Conservation (phyloP, 2,797 vertebrate species). For the Cyclura pinguis region DNA sequence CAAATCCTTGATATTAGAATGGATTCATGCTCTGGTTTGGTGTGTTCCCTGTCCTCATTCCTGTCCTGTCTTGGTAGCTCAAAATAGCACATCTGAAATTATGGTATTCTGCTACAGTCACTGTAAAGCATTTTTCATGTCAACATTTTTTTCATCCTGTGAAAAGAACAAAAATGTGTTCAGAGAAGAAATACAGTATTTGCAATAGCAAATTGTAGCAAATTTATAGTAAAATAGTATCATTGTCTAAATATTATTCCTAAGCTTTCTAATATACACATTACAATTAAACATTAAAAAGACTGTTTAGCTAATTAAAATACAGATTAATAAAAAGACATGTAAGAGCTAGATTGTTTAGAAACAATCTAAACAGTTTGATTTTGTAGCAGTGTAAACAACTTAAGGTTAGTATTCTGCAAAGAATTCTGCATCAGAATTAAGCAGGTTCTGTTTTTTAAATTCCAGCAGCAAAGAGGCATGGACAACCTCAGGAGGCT, state of each 20-base stretch:
- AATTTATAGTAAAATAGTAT: neutral
- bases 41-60: constrained; percentile 4
- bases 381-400: neutral
- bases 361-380: neutral
- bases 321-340: neutral
- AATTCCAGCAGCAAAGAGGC: neutral
- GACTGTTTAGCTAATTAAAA: neutral
- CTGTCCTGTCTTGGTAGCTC: neutral
- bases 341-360: neutral
- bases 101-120: constrained; percentile 3
- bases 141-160: neutral
- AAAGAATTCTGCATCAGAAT: neutral
- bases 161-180: neutral
- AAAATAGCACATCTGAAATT: constrained; percentile 35
- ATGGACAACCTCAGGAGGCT: neutral
- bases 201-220: neutral
- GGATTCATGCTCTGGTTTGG: neutral
- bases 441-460: neutral
- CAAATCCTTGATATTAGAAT: constrained; percentile 9
- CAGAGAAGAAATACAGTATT: neutral
- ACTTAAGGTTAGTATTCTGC: neutral
- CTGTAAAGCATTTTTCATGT: neutral
- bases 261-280: neutral
- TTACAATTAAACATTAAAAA: neutral
- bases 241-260: neutral